These are phyloP conservation scores for Agrotis segetum DNA, from an alignment of 2,888 invertebrate species.

Conservation along the genomic window DNA sequence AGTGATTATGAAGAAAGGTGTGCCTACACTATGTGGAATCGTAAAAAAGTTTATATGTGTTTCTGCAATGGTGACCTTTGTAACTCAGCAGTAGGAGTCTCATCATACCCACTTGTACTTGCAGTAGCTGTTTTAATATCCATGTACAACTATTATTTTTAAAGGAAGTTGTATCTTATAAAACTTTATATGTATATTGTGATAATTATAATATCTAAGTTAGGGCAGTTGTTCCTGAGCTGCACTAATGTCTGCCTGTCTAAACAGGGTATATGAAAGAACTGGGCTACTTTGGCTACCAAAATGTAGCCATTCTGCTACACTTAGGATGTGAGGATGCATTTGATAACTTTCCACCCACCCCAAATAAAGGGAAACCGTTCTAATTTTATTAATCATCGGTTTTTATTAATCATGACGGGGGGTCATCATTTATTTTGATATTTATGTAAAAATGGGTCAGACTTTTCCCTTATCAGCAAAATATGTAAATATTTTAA, in stretches of 20 bases:
- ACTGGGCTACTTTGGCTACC: no score
- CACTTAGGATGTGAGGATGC: no score
- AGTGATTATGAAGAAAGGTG: slow-evolving; percentile 97
- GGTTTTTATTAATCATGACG: no score
- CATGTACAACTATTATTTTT: slow-evolving; percentile 66
- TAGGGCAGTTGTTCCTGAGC: background rate
- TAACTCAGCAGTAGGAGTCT: slow-evolving; percentile 87
- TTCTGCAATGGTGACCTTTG: slow-evolving; percentile 97
- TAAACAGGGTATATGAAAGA: no score
- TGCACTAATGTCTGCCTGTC: no score
- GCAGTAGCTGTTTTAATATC: slow-evolving; percentile 68
- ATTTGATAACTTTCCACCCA: no score
- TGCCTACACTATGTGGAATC: slow-evolving; percentile 95
- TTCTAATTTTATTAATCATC: slow-evolving; percentile 16
- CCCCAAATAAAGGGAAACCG: no score
- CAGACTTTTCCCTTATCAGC: background rate
- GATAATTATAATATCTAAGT: slow-evolving; percentile 34
- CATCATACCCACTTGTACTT: slow-evolving; percentile 66
- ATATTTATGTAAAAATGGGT: background rate
- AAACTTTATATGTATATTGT: slow-evolving; percentile 40
- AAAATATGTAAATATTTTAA: background rate
- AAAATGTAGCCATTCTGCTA: no score
- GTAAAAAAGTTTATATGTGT: slow-evolving; percentile 96
- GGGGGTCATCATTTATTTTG: background rate
- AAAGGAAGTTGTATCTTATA: background rate